These are phyloP conservation scores for Coreoperca whiteheadi DNA, from an alignment of 2,113 vertebrate genomes.

Conservation along the genomic window DNA sequence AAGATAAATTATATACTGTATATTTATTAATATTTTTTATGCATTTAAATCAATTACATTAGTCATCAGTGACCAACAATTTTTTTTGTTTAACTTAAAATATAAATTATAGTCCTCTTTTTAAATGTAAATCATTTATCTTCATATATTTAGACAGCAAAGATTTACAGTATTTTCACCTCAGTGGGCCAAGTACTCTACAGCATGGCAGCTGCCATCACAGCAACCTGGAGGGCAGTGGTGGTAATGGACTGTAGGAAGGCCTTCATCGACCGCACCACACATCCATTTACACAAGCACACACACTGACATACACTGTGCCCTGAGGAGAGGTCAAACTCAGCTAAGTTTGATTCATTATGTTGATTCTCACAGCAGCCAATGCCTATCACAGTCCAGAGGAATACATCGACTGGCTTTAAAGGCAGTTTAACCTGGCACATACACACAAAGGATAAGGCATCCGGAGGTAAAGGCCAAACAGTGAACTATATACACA, in stretches of 20 bases:
- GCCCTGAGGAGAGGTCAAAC: conserved; percentile 66
- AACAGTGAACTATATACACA: background rate
- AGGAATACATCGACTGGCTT: conserved; percentile 47
- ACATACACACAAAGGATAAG: background rate
- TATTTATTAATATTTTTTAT: background rate
- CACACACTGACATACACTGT: background rate
- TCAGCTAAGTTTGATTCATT: conserved; percentile 54
- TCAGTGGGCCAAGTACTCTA: background rate
- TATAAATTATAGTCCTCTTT: background rate
- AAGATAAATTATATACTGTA: background rate
- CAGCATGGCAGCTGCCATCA: conserved; percentile 7
- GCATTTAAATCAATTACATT: background rate
- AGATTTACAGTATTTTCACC: background rate
- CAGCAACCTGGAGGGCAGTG: conserved; percentile 41
- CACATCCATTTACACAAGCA: conserved; percentile 41
- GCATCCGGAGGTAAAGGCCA: background rate
- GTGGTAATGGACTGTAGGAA: conserved; percentile 69
- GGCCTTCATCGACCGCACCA: conserved; percentile 55
- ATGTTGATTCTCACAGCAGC: conserved; percentile 25
- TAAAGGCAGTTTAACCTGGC: conserved; percentile 52
- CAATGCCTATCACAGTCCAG: conserved; percentile 25
- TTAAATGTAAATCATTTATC: background rate
- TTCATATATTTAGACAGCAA: background rate
- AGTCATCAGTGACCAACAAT: too few relatives aligned
- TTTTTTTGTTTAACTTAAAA: background rate